Conservation (phyloP, 2,888 invertebrate species). For the Eretmocerus hayati region DNA sequence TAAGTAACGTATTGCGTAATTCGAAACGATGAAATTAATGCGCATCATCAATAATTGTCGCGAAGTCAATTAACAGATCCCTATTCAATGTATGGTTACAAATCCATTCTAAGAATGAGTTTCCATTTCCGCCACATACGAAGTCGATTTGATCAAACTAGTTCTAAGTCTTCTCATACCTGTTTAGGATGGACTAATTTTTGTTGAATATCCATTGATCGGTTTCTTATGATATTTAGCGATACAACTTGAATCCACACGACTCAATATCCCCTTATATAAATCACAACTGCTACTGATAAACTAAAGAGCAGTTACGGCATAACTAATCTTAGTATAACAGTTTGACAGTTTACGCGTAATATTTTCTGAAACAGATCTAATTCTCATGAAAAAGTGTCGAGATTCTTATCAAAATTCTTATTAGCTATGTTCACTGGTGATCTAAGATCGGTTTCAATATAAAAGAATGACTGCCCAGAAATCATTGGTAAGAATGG, state of each 20-base stretch:
- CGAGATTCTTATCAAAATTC: too few relatives aligned
- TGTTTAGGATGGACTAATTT: too few relatives aligned
- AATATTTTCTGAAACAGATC: conserved; percentile 25
- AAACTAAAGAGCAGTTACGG: conserved; percentile 36
- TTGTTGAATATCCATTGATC: too few relatives aligned
- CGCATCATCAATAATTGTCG: conserved; percentile 12
- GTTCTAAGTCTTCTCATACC: too few relatives aligned
- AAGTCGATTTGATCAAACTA: too few relatives aligned
- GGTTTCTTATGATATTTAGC: too few relatives aligned
- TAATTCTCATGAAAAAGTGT: conserved; percentile 27
- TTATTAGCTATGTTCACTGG: too few relatives aligned
- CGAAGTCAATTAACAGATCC: conserved; percentile 9
- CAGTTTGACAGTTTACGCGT: conserved; percentile 28
- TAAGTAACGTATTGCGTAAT: conserved; percentile 15
- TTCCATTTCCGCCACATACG: too few relatives aligned
- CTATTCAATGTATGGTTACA: conserved; percentile 14
- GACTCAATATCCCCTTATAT: conserved; percentile 10
- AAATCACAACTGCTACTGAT: conserved; percentile 30
- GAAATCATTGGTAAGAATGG: too few relatives aligned
- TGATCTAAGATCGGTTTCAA: too few relatives aligned
- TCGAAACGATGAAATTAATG: conserved; percentile 20
- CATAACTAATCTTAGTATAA: conserved; percentile 30
- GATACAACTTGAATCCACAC: background rate
- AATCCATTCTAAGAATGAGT: conserved; percentile 21
- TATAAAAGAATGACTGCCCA: too few relatives aligned